Conservation (phyloP, 2,113 vertebrate species). For the Cynoglossus semilaevis region DNA sequence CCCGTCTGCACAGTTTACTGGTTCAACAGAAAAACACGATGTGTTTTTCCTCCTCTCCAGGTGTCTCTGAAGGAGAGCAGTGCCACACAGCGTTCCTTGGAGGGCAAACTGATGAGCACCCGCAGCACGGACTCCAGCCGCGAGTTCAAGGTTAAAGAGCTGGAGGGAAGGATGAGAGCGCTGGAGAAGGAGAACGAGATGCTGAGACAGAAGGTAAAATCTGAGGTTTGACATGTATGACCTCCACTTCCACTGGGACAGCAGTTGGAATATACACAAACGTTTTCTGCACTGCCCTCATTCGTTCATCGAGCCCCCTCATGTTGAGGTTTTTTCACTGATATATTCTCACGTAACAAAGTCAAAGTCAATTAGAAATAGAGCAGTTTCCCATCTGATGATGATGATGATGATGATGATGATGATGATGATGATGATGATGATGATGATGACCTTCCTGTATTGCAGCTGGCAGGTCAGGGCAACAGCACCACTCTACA, state of each 20-base stretch:
- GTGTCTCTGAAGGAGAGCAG: constrained; percentile 80
- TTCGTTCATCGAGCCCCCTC: too few relatives aligned
- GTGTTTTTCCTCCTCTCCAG: constrained; percentile 57
- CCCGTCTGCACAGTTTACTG: too few relatives aligned
- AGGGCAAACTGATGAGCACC: constrained; percentile 78
- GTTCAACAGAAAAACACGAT: too few relatives aligned
- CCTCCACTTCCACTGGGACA: too few relatives aligned
- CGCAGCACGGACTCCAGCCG: constrained; percentile 74
- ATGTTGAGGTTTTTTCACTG: too few relatives aligned
- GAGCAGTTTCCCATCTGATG: neutral
- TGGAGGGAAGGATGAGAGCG: constrained; percentile 81
- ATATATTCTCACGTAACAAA: too few relatives aligned
- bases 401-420: too few relatives aligned
- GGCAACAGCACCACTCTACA: constrained; percentile 73
- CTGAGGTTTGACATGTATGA: too few relatives aligned
- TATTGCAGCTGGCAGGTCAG: constrained; percentile 65
- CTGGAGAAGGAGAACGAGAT: constrained; percentile 90
- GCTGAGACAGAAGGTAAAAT: constrained; percentile 84
- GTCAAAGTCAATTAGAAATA: too few relatives aligned
- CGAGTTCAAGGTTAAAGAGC: constrained; percentile 86
- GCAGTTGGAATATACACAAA: too few relatives aligned
- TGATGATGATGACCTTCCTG: neutral
- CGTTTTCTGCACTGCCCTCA: too few relatives aligned
- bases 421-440: neutral
- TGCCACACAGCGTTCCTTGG: constrained; percentile 75